Conservation (phyloP, 2,888 invertebrate genomes). For the Drosophila pullipes region DNA sequence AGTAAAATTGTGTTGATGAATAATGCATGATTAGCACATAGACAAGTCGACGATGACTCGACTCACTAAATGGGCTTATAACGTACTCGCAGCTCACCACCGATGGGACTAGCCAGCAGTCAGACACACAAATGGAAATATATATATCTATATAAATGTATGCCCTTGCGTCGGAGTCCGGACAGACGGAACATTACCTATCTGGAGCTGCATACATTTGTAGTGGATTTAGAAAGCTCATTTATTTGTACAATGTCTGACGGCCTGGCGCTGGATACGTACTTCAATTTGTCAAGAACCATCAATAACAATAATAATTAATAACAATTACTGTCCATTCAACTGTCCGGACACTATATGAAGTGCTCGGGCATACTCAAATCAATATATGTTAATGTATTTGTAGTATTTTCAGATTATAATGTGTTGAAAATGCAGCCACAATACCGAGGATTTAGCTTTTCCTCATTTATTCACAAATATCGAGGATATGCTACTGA, state of each 20-base stretch:
- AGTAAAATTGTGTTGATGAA: conserved; percentile 77
- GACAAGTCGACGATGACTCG: conserved; percentile 80
- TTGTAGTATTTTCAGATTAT: conserved; percentile 16
- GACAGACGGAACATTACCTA: conserved; percentile 54
- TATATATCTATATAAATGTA: conserved; percentile 13
- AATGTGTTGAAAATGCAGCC: conserved; percentile 20
- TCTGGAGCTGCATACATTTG: conserved; percentile 45
- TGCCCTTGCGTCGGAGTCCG: conserved; percentile 22
- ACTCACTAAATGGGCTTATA: conserved; percentile 28
- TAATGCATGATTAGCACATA: conserved; percentile 81
- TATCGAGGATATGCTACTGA: conserved; percentile 28
- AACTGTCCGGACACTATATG: conserved; percentile 2
- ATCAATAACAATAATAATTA: conserved; percentile 81
- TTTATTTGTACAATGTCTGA: conserved; percentile 1
- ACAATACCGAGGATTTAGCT: conserved; percentile 7
- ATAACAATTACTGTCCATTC: conserved; percentile 76
- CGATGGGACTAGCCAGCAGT: conserved; percentile 22
- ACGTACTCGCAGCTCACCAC: conserved; percentile 12
- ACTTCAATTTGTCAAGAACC: conserved; percentile 57
- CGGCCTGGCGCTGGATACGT: not conserved
- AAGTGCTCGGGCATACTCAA: conserved; percentile 29
- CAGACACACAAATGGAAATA: conserved; percentile 13
- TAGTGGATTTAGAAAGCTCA: conserved; percentile 25
- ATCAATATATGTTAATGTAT: conserved; percentile 58
- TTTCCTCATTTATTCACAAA: conserved; percentile 31